These are phyloP conservation scores for Ifrita kowaldi DNA, from an alignment of 2,113 vertebrate genomes.

Conservation along the genomic window DNA sequence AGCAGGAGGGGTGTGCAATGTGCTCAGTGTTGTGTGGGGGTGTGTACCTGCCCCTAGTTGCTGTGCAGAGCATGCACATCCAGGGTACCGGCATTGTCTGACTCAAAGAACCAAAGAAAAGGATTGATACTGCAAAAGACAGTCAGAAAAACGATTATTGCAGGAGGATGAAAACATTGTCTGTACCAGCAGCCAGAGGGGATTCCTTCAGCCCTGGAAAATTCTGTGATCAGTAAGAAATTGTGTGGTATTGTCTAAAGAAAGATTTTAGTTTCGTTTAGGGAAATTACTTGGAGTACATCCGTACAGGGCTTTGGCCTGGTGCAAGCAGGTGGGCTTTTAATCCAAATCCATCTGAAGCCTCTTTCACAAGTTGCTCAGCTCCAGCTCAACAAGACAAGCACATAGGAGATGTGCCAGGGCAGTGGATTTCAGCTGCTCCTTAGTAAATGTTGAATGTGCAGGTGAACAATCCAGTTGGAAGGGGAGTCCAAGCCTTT, in stretches of 20 bases:
- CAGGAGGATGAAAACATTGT: not conserved
- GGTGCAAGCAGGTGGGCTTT: not conserved
- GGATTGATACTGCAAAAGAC: accelerated
- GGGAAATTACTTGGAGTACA: not conserved
- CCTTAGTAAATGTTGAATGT: not conserved
- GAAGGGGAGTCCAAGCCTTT: not conserved
- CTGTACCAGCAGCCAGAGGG: not conserved
- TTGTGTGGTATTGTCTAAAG: not conserved
- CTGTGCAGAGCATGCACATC: not conserved
- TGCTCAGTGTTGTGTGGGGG: not conserved
- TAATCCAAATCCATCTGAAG: not conserved
- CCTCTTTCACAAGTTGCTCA: not conserved
- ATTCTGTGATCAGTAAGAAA: not conserved
- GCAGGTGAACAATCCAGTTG: not conserved
- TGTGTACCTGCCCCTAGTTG: not conserved
- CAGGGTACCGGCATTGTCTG: not conserved
- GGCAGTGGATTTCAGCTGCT: not conserved
- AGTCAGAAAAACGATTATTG: not conserved
- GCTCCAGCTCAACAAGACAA: not conserved
- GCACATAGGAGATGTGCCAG: accelerated
- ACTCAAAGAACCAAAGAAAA: not conserved
- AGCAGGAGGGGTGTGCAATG: not conserved
- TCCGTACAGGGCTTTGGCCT: not conserved
- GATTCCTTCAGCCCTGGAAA: not conserved
- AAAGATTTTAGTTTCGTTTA: not conserved